Evolutionary conservation across 2,113 vertebrate species (phyloP).

Genomic region (Danio rerio): DNA sequence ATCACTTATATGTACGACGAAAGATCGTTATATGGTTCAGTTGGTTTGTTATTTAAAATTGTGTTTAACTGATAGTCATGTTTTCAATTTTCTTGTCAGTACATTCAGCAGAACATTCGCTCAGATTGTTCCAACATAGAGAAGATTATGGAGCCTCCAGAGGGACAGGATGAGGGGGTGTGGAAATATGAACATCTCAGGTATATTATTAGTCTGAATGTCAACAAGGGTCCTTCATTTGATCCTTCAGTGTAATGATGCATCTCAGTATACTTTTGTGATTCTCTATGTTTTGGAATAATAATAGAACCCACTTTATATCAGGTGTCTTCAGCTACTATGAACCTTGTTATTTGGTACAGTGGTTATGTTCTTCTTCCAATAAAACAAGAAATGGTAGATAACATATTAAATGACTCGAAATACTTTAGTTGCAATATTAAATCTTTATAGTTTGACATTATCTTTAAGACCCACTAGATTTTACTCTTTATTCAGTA

Average conservation of each 20-base stretch:
- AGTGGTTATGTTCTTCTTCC: no score
- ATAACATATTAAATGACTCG: no score
- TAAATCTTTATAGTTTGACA: no score
- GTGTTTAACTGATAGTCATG: not conserved
- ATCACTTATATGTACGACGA: no score
- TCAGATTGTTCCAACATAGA: slow-evolving; percentile 98
- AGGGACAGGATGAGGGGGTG: slow-evolving; percentile 98
- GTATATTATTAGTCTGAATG: slow-evolving; percentile 66
- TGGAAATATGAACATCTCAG: slow-evolving; percentile 99
- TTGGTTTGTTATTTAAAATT: no score
- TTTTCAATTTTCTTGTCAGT: slow-evolving; percentile 74
- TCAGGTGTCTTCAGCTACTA: no score
- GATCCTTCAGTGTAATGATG: not conserved
- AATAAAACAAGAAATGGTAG: no score
- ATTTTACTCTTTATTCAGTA: no score
- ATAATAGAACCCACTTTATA: not conserved
- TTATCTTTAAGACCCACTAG: no score
- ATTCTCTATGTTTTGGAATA: not conserved
- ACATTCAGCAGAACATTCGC: slow-evolving; percentile 98
- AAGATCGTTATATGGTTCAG: no score
- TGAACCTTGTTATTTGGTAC: no score
- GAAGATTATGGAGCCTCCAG: slow-evolving; percentile 97
- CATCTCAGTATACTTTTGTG: not conserved
- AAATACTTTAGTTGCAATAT: no score
- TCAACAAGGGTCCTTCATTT: not conserved